Evolutionary conservation across 1,140 invertebrate species (phyloP), one percentile per base, ranked within the genome.

Genomic region (Arion vulgaris): DNA sequence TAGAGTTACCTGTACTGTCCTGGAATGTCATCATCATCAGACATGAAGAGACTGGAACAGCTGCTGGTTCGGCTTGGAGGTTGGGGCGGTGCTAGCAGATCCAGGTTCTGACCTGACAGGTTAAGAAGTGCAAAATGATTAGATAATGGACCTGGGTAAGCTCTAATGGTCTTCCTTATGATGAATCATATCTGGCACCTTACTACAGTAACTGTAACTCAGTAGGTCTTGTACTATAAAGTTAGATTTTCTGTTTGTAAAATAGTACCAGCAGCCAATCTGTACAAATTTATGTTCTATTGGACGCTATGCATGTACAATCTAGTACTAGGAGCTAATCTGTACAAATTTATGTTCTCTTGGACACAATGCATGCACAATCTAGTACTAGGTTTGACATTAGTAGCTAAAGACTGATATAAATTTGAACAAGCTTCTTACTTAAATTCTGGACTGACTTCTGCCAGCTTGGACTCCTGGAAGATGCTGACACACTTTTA

Each of bases 41-140:
- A 85, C 13, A 82, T 5, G 72, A 85, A 85, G 68, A 85, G 84
- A 36, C 85, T 85, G 23, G 84, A 84, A 38, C 73, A 80, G 62
- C 85, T 87, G 49, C 83, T 87, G 39, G 85, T 85, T 19, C 81
- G 79, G 62, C 85, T 88, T 26, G 86, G 80, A 0, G 88, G 83
- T 36, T 81, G 77, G 32, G 88, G 88, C 26, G 87, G 87, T 32
- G 87, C 85, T 79, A 89, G 66, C 0, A 87, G 71, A 34, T 87
- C 86, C 72, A 84, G 81, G 45, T 79, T 83, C 38, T 79, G 49
- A 41, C 57, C 80, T 81, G 39, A 4, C 26, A 34, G 57, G 34
- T 34, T 49, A 75, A 49, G 1, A 41, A n/a, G 13, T 74, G 9
- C 2, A 26, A 71, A 36, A 26, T 81, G 38, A 34, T 57, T 36